A percentile compares a stretch with the other conserved stretches of the same genome.
These are phyloP conservation scores for Monopterus albus DNA, from an alignment of 2,113 vertebrate genomes.

Conservation along the genomic window DNA sequence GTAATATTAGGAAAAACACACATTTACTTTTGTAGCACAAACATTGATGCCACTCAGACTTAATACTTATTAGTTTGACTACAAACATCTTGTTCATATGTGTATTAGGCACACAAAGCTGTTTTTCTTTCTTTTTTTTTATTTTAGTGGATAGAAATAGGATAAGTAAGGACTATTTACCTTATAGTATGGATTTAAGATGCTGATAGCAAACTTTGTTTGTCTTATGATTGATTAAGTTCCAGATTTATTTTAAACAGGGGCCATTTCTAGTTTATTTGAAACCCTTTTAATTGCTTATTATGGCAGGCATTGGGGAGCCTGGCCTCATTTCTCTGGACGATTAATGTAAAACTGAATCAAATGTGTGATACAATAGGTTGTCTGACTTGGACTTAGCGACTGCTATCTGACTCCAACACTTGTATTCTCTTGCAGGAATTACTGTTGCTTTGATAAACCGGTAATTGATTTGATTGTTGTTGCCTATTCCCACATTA, in stretches of 20 bases:
- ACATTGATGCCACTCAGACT: not conserved
- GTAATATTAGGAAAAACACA: no score
- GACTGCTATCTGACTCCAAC: constrained; percentile 68
- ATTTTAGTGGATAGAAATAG: not conserved
- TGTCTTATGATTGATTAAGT: constrained; percentile 56
- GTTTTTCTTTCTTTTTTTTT: no score
- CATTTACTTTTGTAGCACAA: no score
- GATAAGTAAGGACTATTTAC: not conserved
- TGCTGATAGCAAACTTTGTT: constrained; percentile 35
- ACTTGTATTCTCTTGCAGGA: constrained; percentile 60
- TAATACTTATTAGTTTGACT: not conserved
- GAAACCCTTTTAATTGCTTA: constrained; percentile 71
- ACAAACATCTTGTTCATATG: constrained; percentile 13
- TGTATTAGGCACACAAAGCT: no score
- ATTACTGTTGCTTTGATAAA: constrained; percentile 37
- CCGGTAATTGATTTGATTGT: constrained; percentile 53
- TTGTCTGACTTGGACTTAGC: constrained; percentile 66
- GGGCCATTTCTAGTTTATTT: constrained; percentile 44
- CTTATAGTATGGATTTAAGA: constrained; percentile 31
- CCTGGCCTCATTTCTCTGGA: constrained; percentile 64
- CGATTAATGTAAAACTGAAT: constrained; percentile 76
- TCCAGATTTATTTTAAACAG: constrained; percentile 53
- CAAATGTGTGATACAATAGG: constrained; percentile 70
- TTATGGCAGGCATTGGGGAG: constrained; percentile 63
- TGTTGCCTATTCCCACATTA: constrained; percentile 36